Evolutionary conservation across 2,113 vertebrate species (phyloP).

Genomic region (Nyctereutes procyonoides): DNA sequence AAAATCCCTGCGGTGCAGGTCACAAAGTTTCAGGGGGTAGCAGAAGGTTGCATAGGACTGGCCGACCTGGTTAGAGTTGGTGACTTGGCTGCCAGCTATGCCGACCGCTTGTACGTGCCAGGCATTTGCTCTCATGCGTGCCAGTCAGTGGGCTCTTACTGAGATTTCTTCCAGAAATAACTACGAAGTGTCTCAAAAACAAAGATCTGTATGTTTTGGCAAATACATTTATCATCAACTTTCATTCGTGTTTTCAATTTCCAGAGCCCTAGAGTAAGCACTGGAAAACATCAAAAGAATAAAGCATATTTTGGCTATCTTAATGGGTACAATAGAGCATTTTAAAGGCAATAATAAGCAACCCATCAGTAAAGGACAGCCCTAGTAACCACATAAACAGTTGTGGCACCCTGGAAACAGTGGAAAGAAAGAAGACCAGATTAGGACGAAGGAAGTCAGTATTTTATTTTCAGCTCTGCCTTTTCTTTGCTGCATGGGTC

Average conservation of each 20-base stretch:
- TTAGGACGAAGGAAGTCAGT: neutral
- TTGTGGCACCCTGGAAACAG: neutral
- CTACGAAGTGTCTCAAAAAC: neutral
- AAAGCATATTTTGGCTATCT: neutral
- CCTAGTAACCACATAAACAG: neutral
- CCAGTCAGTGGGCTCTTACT: neutral
- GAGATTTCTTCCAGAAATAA: constrained; percentile 32
- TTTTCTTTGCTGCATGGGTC: neutral
- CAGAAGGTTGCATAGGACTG: constrained; percentile 8
- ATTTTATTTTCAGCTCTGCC: neutral
- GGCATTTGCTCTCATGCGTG: neutral
- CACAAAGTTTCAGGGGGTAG: neutral
- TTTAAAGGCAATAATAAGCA: neutral
- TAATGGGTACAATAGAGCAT: neutral
- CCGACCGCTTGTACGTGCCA: neutral
- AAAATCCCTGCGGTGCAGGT: neutral
- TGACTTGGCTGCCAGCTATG: neutral
- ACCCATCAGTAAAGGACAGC: neutral
- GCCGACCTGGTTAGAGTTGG: constrained; percentile 6
- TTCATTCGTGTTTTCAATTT: neutral
- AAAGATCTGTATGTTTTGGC: neutral
- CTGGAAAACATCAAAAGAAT: neutral
- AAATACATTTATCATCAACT: neutral
- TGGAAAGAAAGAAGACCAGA: neutral
- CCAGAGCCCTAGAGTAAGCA: neutral